Conservation (phyloP, 2,888 invertebrate genomes). For the Polydrusus tereticollis region DNA sequence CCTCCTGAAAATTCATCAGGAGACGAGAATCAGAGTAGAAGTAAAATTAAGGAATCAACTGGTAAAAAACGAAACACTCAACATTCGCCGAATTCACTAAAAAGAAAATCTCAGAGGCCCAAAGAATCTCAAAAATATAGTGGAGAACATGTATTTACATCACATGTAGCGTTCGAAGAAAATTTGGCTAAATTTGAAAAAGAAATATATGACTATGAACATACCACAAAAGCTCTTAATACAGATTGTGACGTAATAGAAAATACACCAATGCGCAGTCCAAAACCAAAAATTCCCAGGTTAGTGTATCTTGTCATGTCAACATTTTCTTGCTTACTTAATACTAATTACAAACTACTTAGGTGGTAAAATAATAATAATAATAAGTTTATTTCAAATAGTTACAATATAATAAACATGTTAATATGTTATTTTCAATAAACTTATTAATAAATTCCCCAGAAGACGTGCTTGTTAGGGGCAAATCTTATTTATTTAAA, state of each 20-base stretch:
- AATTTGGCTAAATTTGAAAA: constrained; percentile 40
- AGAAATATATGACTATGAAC: constrained; percentile 38
- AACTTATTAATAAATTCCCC: too few species aligned
- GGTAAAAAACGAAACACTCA: background rate
- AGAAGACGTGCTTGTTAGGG: too few species aligned
- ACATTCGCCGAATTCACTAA: background rate
- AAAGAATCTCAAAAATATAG: constrained; percentile 1
- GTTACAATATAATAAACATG: too few species aligned
- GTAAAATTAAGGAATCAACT: background rate
- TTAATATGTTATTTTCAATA: too few species aligned
- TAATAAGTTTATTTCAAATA: too few species aligned
- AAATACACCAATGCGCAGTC: constrained; percentile 32
- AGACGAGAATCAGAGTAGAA: background rate
- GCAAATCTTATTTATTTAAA: too few species aligned
- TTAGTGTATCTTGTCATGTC: background rate
- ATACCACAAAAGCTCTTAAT: constrained; percentile 1
- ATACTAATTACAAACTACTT: too few species aligned
- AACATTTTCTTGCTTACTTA: too few species aligned
- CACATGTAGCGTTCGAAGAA: constrained; percentile 24
- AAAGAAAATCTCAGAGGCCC: background rate
- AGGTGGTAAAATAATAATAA: too few species aligned
- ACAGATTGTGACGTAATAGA: constrained; percentile 40
- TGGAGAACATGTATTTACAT: constrained; percentile 36
- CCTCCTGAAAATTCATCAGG: constrained; percentile 17
- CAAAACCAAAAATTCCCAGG: constrained; percentile 18